Conservation (phyloP, 2,113 vertebrate species). For the Synodontis membranacea region DNA sequence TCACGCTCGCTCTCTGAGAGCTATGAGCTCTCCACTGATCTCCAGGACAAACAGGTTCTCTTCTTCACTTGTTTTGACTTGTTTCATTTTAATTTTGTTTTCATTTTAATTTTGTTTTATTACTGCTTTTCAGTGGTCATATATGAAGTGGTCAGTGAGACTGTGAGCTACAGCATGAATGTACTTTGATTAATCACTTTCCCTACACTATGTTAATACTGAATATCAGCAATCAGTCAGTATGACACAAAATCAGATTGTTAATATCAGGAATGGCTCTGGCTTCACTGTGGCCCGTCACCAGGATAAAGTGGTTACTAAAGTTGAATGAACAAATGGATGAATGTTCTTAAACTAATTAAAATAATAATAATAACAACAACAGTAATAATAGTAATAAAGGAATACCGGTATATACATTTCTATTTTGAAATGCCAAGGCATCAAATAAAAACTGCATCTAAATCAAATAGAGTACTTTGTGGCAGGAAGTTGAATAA, state of each 20-base stretch:
- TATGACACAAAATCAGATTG: neutral
- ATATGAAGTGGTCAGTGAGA: neutral
- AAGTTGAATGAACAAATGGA: neutral
- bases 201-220: neutral
- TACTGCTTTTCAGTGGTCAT: neutral
- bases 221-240: neutral
- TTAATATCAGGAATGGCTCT: neutral
- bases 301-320: neutral
- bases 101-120: neutral
- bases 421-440: neutral
- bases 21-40: slow-evolving; percentile 98
- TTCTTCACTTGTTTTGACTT: neutral
- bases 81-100: neutral
- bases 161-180: neutral
- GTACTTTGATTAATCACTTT: neutral
- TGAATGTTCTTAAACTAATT: neutral
- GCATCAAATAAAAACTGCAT: neutral
- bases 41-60: slow-evolving; percentile 97
- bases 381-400: too few relatives aligned
- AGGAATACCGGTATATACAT: neutral
- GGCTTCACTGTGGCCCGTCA: neutral
- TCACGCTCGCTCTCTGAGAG: slow-evolving; percentile 95
- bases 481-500: neutral
- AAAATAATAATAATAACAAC: too few relatives aligned
- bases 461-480: neutral